Evolutionary conservation across 2,113 vertebrate species (phyloP).

Genomic region (Chroicocephalus ridibundus): DNA sequence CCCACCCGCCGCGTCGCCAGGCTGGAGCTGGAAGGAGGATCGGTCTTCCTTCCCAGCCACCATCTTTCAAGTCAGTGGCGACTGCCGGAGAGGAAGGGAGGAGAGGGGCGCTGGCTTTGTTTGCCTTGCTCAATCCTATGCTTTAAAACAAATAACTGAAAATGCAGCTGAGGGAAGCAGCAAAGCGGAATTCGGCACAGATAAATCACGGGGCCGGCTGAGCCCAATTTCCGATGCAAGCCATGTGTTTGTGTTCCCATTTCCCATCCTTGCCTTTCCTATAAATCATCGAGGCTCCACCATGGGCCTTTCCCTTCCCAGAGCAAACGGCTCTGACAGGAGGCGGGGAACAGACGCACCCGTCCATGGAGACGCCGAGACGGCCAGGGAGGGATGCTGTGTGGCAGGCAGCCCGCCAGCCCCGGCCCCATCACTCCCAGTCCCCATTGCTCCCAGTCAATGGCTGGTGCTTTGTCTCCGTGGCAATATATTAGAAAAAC

Average conservation of each 20-base stretch:
- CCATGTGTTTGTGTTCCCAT: conserved; percentile 46
- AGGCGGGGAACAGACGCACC: not conserved
- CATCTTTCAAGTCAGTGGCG: conserved; percentile 16
- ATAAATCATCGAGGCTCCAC: conserved; percentile 16
- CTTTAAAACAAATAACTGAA: conserved; percentile 50
- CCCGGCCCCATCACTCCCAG: not conserved
- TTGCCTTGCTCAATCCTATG: conserved; percentile 5
- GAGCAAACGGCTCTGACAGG: not conserved
- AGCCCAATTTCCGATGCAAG: conserved; percentile 38
- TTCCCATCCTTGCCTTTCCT: conserved; percentile 22
- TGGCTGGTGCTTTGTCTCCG: not conserved
- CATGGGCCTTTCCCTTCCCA: not conserved
- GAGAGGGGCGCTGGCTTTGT: conserved; percentile 61
- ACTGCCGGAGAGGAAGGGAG: conserved; percentile 59
- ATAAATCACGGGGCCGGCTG: conserved; percentile 53
- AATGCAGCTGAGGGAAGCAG: conserved; percentile 47
- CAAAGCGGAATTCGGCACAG: conserved; percentile 25
- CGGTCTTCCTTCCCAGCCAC: conserved; percentile 9
- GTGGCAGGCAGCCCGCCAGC: not conserved
- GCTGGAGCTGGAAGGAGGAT: conserved; percentile 16
- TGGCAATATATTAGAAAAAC: not conserved
- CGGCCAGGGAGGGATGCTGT: rapidly evolving
- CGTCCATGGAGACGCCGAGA: rapidly evolving
- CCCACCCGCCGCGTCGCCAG: rapidly evolving
- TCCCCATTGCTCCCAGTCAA: not conserved